phyloP scores from a whole-genome alignment of 2,888 invertebrate genomes.

The Schizaphis graminum region DNA sequence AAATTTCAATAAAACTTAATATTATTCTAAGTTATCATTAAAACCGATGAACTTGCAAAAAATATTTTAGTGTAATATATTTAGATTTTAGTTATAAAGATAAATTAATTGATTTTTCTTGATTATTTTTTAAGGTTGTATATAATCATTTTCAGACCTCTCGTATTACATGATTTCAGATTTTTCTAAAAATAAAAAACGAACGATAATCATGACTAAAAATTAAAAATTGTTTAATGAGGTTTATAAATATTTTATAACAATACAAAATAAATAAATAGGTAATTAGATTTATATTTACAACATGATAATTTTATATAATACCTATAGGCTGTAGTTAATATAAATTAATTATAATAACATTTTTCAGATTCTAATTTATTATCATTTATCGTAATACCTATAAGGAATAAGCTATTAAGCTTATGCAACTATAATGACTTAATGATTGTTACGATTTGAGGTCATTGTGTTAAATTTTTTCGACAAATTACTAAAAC shows the following conservation, averaged over 20 bases:
- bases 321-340: not conserved
- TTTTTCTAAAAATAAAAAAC: not conserved
- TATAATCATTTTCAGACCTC: not conserved
- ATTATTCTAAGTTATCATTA: not conserved
- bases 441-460: slow-evolving; percentile 9
- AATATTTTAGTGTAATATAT: not conserved
- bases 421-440: not conserved
- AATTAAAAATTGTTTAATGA: not conserved
- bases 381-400: not conserved
- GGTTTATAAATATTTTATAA: not conserved
- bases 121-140: not conserved
- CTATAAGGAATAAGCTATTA: not conserved
- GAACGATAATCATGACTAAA: not conserved
- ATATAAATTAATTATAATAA: not conserved
- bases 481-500: not conserved
- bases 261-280: not conserved
- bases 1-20: not conserved
- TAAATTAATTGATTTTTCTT: not conserved
- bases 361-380: not conserved
- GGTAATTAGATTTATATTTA: not conserved
- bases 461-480: not conserved
- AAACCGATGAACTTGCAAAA: not conserved
- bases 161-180: not conserved
- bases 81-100: not conserved
- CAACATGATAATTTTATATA: not conserved